Percentiles rank a stretch among this genome's conserved stretches.
phyloP scores from a whole-genome alignment of 2,797 vertebrate species.

The Melanitta fusca region DNA sequence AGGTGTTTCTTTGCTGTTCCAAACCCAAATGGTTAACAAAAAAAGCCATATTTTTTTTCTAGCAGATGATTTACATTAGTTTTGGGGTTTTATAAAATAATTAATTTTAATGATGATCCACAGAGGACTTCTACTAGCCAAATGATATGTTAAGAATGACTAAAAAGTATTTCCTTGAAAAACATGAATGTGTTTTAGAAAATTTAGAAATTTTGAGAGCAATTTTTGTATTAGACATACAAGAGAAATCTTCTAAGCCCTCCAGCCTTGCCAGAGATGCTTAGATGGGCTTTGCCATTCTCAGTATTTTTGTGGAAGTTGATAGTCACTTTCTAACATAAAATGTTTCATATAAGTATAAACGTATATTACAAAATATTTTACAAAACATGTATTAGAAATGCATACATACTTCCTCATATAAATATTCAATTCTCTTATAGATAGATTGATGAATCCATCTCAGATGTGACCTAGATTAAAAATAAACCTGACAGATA shows the following conservation, averaged over 20 bases:
- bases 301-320: not conserved
- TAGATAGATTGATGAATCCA: not conserved
- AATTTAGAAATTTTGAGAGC: not conserved
- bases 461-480: not conserved
- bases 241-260: not conserved
- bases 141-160: conserved; percentile 4
- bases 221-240: not conserved
- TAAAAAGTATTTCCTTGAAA: conserved; percentile 37
- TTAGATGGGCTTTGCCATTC: not conserved
- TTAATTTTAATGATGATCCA: conserved; percentile 28
- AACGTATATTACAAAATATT: not conserved
- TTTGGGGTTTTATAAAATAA: conserved; percentile 14
- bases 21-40: conserved; percentile 17
- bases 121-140: not conserved
- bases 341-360: not conserved
- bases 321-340: not conserved
- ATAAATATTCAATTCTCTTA: not conserved
- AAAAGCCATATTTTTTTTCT: not conserved
- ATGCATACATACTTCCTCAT: not conserved
- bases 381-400: not conserved
- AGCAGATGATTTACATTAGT: conserved; percentile 8
- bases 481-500: not conserved
- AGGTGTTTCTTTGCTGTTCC: not conserved
- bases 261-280: not conserved
- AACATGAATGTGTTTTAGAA: not conserved